Percentiles rank a stretch among this genome's conserved stretches.
phyloP scores from a whole-genome alignment of 2,113 vertebrate species.

The Psettodes erumei region DNA sequence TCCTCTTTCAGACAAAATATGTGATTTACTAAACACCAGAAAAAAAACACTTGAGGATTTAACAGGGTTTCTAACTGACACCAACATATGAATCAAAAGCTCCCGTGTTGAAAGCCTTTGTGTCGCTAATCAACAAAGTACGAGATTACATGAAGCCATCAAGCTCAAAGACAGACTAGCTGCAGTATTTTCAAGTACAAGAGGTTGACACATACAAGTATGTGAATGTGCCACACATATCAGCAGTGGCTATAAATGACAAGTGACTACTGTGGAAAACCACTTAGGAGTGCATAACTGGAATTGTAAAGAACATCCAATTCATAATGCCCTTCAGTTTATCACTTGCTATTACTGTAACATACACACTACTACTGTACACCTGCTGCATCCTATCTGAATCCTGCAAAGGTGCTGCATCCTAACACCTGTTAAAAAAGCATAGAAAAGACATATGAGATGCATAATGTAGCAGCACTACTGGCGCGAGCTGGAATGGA shows the following conservation, averaged over 20 bases:
- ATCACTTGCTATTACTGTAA: background rate
- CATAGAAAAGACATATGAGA: background rate
- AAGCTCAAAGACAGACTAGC: background rate
- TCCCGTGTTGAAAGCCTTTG: background rate
- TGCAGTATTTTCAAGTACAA: background rate
- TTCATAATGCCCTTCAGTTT: background rate
- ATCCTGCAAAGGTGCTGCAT: no score
- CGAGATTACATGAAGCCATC: background rate
- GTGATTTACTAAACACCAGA: background rate
- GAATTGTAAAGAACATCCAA: background rate
- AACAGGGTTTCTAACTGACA: background rate
- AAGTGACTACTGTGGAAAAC: background rate
- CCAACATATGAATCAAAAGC: background rate
- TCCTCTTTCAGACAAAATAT: background rate
- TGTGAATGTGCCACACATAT: background rate
- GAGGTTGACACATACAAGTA: background rate
- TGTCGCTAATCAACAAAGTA: background rate
- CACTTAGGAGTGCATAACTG: conserved; percentile 1
- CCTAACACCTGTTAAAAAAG: conserved; percentile 1
- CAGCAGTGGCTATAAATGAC: background rate
- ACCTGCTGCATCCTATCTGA: conserved; percentile 1
- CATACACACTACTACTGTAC: background rate
- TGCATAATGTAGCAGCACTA: background rate
- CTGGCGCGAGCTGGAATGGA: background rate
- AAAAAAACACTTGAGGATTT: background rate